Evolutionary conservation across 1,140 invertebrate species (phyloP).

Genomic region (Trichogramma pretiosum): DNA sequence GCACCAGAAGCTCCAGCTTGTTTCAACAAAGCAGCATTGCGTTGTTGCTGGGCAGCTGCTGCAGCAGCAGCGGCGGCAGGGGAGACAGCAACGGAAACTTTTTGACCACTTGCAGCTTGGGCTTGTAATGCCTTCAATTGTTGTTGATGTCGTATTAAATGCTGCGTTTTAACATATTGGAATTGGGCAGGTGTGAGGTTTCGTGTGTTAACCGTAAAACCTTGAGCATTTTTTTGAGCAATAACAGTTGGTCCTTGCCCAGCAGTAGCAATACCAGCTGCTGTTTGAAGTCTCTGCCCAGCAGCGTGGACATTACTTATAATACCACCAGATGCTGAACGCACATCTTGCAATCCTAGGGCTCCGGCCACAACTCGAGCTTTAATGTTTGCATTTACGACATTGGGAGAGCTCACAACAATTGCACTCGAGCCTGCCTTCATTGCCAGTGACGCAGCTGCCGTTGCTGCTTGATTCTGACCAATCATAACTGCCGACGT

Average conservation of each 20-base stretch:
- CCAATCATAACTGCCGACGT: too few relatives aligned
- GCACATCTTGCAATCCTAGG: conserved; percentile 33
- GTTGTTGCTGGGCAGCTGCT: conserved; percentile 26
- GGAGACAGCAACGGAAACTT: conserved; percentile 36
- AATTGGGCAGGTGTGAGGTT: conserved; percentile 48
- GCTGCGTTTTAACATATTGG: conserved; percentile 46
- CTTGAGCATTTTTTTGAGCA: conserved; percentile 35
- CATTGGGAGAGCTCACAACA: conserved; percentile 19
- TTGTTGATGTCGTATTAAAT: conserved; percentile 41
- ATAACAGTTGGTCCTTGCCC: too few relatives aligned
- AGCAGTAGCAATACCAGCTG: too few relatives aligned
- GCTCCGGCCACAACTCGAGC: conserved; percentile 29
- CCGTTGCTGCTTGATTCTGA: conserved; percentile 27
- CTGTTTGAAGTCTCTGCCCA: conserved; percentile 32
- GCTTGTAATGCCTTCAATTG: conserved; percentile 35
- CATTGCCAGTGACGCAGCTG: conserved; percentile 27
- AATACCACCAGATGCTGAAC: conserved; percentile 32
- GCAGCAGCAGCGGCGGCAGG: conserved; percentile 19
- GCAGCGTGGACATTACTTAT: conserved; percentile 37
- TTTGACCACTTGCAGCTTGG: conserved; percentile 32
- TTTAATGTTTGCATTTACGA: conserved; percentile 30
- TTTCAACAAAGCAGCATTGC: conserved; percentile 36
- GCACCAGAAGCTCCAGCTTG: conserved; percentile 22
- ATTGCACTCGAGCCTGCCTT: conserved; percentile 33
- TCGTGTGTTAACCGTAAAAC: conserved; percentile 40